Percentiles rank a stretch among this genome's conserved stretches.
Conservation (phyloP, 2,113 vertebrate genomes). For the Cyphomyrus plagiostoma region DNA sequence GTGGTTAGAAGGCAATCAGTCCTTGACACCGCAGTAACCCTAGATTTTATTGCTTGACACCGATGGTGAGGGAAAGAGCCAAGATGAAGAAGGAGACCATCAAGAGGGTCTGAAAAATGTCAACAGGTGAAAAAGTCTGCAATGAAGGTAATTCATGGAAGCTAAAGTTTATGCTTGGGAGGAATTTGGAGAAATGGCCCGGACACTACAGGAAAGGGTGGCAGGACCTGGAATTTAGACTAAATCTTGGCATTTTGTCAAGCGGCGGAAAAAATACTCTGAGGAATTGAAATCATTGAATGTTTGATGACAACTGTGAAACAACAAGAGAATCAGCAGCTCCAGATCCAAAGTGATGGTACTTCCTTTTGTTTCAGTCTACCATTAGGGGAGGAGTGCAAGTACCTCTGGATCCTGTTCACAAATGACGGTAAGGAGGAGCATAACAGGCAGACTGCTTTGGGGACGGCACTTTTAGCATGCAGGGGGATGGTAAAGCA, state of each 20-base stretch:
- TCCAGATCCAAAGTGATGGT: not conserved
- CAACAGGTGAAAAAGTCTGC: not conserved
- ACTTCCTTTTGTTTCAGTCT: not conserved
- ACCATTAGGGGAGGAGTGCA: not conserved
- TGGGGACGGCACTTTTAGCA: not conserved
- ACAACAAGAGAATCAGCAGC: not conserved
- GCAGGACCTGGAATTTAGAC: not conserved
- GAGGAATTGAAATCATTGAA: not conserved
- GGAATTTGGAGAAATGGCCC: not conserved
- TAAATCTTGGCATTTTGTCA: not conserved
- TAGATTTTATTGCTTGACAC: not conserved
- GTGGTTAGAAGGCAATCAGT: not conserved
- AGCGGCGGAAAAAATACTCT: not conserved
- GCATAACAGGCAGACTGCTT: not conserved
- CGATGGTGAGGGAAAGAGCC: not conserved
- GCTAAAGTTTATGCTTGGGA: not conserved
- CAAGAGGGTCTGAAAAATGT: not conserved
- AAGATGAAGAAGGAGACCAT: not conserved
- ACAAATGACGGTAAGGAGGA: not conserved
- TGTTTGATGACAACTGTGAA: not conserved
- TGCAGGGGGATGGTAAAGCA: not conserved
- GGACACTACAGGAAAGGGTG: not conserved
- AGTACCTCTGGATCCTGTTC: not conserved
- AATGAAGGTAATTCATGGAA: not conserved
- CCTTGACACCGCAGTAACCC: not conserved